Base-by-base conservation (phyloP, 2,888 invertebrate species). In the Dione juno region DNA sequence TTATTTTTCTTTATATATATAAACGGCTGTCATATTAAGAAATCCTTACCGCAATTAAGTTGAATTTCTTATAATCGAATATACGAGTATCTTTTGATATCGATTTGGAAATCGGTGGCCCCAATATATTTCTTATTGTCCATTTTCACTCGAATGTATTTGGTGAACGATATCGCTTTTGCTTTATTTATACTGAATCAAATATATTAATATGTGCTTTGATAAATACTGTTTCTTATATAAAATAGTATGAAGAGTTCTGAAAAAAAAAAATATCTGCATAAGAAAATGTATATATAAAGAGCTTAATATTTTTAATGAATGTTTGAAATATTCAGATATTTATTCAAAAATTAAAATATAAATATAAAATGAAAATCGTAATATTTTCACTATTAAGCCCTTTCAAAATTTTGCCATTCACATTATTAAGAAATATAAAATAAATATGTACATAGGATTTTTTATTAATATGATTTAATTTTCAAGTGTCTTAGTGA, bases 141-240 rank as follows among this genome's bases (percentile, higher is more conserved):
- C 11, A 0, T 6, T 57, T 57, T 40, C 10, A n/a, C 6, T 8
- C 6, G 0, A 35, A 16, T 16, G 11, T 11, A 16, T 16, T 5
- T 57, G 37, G 7, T 0, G 16, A 16, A 37, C 5, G 9, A 35
- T 9, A 9, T 11, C 9, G 0, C 2, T 5, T 37, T 54, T 16
- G 16, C 35, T 40, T 16, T 0, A 16, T 57, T 16, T 11, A 57
- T 16, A 57, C 57, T 57, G 57, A 57, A 57, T 57, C 37, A 37
- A 35, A 54, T 3, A 40, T 57, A 40, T 16, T 37, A 37, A 57
- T 10, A 16, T 1, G 10, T 16, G n/a, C 11, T 37, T 37, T 57
- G 37, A 57, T 19, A 57, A 57, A 57, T 57, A 57, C 57, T 57
- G 57, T 16, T 57, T 37, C 37, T 13, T 40, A 16, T 57, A 57